Evolutionary conservation across 2,888 invertebrate species (phyloP), one percentile per base, ranked within the genome.

Genomic region (Epinotia bilunana): DNA sequence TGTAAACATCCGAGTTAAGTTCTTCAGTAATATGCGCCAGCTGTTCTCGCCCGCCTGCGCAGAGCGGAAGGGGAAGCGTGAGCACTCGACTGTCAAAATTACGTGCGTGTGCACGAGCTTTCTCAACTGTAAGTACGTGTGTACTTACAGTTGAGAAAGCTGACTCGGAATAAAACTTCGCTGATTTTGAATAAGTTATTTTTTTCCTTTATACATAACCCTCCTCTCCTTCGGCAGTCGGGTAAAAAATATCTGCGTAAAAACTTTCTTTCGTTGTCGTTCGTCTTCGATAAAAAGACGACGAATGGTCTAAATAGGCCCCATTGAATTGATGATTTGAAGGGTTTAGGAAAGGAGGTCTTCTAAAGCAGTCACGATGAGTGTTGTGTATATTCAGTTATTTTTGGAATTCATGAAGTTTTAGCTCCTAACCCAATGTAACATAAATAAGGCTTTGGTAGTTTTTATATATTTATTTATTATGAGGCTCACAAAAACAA

Each of bases 31-130:
- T 73, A 68, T 69, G 55, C 65, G 63, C 68, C 69, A 70, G 73
- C 65, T 73, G 73, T 69, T 58, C 58, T 39, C 72, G 13, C 16
- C 57, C 39, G 16, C 33, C 5, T 0, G 18, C 13, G 7, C 12
- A 53, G 65, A 57, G 23, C 53, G 20, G 71, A 39, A 67, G 72
- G 79, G 78, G 75, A 77, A 81, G 78, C 80, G 81, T 76, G 81
- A 76, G 83, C 84, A 86, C 79, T 82, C 82, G 79, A 69, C 82
- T 84, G 86, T 83, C 84, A 85, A 84, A 83, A 85, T 81, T 84
- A 78, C 80, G 76, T 80, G 77, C 83, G n/a, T n/a, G n/a, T n/a
- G n/a, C n/a, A n/a, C n/a, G n/a, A n/a, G n/a, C n/a, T n/a, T n/a
- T n/a, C n/a, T n/a, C n/a, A n/a, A n/a, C n/a, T n/a, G n/a, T n/a